Evolutionary conservation across 2,797 vertebrate genomes (phyloP), one percentile per base, ranked within the genome.

Genomic region (Orestias chungarensis): DNA sequence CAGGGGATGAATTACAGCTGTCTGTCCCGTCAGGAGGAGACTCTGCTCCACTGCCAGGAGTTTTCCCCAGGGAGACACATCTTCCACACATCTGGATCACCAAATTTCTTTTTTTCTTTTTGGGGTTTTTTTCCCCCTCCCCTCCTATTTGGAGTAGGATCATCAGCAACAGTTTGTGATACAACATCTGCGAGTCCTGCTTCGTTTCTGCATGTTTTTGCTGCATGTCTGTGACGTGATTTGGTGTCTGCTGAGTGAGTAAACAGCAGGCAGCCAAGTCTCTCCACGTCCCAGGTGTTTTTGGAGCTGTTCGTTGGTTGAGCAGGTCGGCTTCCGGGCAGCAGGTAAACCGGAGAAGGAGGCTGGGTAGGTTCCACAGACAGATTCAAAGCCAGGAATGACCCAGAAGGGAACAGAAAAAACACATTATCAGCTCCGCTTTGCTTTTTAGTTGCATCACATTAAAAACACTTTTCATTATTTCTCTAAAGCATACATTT

Each of bases 261-360:
- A 86, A 78, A 79, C 52, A 70, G 73, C 78, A 54, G 52, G 71
- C 76, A 33, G 78, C 84, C 84, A 76, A 79, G 68, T 80, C 74
- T 78, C 70, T 74, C 10, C 23, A 6, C 74, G 47, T 43, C 25
- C 5, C 91, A 89, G 87, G 82, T 89, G 88, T 81, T 85, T 82
- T 71, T 4, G 52, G 77, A 61, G 62, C 76, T 84, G 29, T 52
- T 44, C 69, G 68, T 43, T 25, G 25, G 75, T 55, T 71, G 46
- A 85, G 82, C 88, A 93, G 91, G 93, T 92, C n/a, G 87, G 82
- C 76, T 68, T 66, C 47, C 27, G 59, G 74, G 74, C 57, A 74
- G 66, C 85, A 91, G 85, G 88, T 91, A 85, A 68, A 85, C 78
- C 23, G 0, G 76, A 72, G 69, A 55, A 50, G 57, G 76, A 76